Evolutionary conservation across 1,140 invertebrate genomes (phyloP), one percentile per base, ranked within the genome.

Genomic region (Arctopsyche grandis): DNA sequence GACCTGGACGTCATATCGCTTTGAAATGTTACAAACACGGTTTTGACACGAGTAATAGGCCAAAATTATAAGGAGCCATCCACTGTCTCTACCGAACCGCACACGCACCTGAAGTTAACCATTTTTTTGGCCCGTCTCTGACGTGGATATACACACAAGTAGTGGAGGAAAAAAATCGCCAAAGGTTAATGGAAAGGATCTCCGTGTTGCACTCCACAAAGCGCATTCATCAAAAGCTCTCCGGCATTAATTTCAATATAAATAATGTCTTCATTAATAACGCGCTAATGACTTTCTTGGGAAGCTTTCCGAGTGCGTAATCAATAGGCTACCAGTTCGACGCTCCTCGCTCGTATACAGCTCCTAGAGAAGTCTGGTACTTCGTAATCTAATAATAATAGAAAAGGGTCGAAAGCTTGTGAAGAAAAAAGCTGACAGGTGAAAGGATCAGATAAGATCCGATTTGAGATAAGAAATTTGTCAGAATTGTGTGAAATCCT

Each of bases 191-290:
- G 63, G 63, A 66, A 66, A 26, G 63, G n/a, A 71, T n/a, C n/a
- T 71, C 44, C 43, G 69, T 4, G 29, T 3, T 71, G 44, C 38
- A 71, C 38, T 71, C 46, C n/a, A 38, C 29, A 24, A 44, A 38
- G 38, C 1, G 21, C 60, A 66, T 66, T 52, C 26, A 66, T 66
- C 63, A 22, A 19, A 26, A 19, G 14, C 21, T 3, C 21, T 10
- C 14, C 63, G 63, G 71, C 80, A 77, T 75, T 78, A 70, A 26
- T 78, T 81, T 73, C 73, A 75, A 69, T 81, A 81, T 79, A 79
- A 78, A 79, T 79, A 58, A 77, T 71, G 58, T 58, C 76, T 76
- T 79, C 80, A 78, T 79, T 81, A 79, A 81, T 81, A 71, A 78
- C 69, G 9, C 58, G 10, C 60, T 79, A 79, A 79, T 73, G 77